A percentile compares a stretch with the other conserved stretches of the same genome.
phyloP scores from a whole-genome alignment of 1,140 invertebrate genomes.

The Tachypleus tridentatus region DNA sequence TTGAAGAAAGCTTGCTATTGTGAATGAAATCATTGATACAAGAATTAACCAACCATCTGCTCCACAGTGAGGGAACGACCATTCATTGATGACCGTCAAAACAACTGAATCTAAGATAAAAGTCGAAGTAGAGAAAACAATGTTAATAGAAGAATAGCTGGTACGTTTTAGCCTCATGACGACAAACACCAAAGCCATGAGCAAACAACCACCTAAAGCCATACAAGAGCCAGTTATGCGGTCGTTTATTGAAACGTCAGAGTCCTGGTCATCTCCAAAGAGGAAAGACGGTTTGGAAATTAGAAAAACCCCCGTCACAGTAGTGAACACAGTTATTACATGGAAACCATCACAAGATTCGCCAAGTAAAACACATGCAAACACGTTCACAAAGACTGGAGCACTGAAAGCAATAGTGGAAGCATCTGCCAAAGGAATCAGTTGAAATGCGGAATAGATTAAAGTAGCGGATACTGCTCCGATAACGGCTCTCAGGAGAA shows the following conservation, averaged over 20 bases:
- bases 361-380: conserved; percentile 41
- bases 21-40: conserved; percentile 68
- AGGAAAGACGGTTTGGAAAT: conserved; percentile 39
- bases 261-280: not conserved
- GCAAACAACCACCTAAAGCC: conserved; percentile 67
- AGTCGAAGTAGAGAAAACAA: conserved; percentile 38
- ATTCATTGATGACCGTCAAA: conserved; percentile 38
- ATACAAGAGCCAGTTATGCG: not conserved
- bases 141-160: conserved; percentile 80
- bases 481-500: conserved; percentile 9
- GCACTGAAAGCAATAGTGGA: conserved; percentile 46
- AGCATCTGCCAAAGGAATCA: conserved; percentile 42
- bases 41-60: conserved; percentile 62
- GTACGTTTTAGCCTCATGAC: conserved; percentile 67
- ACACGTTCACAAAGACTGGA: conserved; percentile 41
- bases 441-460: conserved; percentile 49
- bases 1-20: conserved; percentile 70
- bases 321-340: conserved; percentile 35
- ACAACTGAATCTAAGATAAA: conserved; percentile 10
- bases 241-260: conserved; percentile 8
- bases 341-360: conserved; percentile 42
- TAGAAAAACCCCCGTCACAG: conserved; percentile 39
- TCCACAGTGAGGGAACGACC: conserved; percentile 64
- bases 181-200: conserved; percentile 71
- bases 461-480: conserved; percentile 18